A percentile compares a stretch with the other conserved stretches of the same genome.
These are phyloP conservation scores for Hylyphantes graminicola DNA, from an alignment of 1,140 invertebrate species.

Conservation along the genomic window DNA sequence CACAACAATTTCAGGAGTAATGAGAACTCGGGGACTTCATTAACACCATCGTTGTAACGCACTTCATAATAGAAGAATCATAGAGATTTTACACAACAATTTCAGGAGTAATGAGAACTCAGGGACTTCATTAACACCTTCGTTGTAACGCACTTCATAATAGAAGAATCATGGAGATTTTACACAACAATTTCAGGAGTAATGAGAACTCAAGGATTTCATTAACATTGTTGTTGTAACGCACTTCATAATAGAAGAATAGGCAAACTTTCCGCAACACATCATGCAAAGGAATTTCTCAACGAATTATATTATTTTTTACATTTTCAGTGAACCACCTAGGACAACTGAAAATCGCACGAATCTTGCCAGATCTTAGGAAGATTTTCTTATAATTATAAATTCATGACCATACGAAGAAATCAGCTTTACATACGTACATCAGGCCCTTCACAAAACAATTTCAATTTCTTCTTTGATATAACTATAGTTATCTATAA, in stretches of 20 bases:
- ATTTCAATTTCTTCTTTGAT: slow-evolving; percentile 71
- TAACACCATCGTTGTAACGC: too few relatives aligned
- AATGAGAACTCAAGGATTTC: slow-evolving; percentile 99
- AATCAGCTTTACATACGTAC: slow-evolving; percentile 98
- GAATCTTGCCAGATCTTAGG: slow-evolving; percentile 97
- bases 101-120: slow-evolving; percentile 98
- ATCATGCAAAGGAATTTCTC: slow-evolving; percentile 99
- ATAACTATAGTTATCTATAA: too few relatives aligned
- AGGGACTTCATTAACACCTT: slow-evolving; percentile 98
- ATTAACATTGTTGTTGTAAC: slow-evolving; percentile 98
- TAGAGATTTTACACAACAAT: too few relatives aligned
- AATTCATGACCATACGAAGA: slow-evolving; percentile 98
- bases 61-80: too few relatives aligned
- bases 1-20: too few relatives aligned
- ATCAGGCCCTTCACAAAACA: slow-evolving; percentile 97
- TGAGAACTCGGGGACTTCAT: too few relatives aligned
- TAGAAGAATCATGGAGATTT: slow-evolving; percentile 65
- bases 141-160: slow-evolving; percentile 99
- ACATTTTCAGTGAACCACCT: slow-evolving; percentile 98
- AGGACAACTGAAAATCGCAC: slow-evolving; percentile 92
- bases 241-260: slow-evolving; percentile 99
- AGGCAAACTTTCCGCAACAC: slow-evolving; percentile 99
- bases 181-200: slow-evolving; percentile 86
- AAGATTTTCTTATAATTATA: slow-evolving; percentile 97
- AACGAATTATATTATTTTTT: slow-evolving; percentile 98